Evolutionary conservation across 2,888 invertebrate species (phyloP).

Genomic region (Drosophila falleni): DNA sequence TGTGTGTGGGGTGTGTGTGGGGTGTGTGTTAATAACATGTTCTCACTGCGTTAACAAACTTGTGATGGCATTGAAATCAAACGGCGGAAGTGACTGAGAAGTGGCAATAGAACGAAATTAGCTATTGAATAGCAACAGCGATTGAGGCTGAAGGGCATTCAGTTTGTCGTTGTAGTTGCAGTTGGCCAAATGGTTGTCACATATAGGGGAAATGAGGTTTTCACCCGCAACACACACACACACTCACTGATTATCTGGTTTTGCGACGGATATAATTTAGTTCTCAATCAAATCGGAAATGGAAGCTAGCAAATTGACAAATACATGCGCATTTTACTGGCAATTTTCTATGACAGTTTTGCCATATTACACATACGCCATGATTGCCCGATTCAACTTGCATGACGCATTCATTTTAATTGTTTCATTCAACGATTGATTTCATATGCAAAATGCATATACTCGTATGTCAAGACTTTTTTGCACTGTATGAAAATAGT

Average conservation of each 20-base stretch:
- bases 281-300: slow-evolving; percentile 73
- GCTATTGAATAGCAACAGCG: slow-evolving; percentile 66
- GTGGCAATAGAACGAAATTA: slow-evolving; percentile 60
- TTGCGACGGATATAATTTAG: slow-evolving; percentile 68
- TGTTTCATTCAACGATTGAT: slow-evolving; percentile 47
- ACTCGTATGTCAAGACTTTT: slow-evolving; percentile 11
- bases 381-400: not conserved
- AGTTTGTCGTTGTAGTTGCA: not conserved
- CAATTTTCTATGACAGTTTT: slow-evolving; percentile 10
- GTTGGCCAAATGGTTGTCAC: slow-evolving; percentile 44
- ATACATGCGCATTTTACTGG: slow-evolving; percentile 18
- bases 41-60: slow-evolving; percentile 42
- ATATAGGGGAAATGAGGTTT: slow-evolving; percentile 60
- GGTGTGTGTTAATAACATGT: slow-evolving; percentile 48
- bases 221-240: slow-evolving; percentile 19
- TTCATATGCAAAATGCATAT: slow-evolving; percentile 51
- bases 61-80: slow-evolving; percentile 73
- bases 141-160: slow-evolving; percentile 29
- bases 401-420: slow-evolving; percentile 62
- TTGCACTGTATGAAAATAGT: not conserved
- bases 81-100: slow-evolving; percentile 67
- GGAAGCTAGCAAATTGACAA: slow-evolving; percentile 59
- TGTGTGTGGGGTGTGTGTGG: slow-evolving; percentile 15
- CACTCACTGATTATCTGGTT: not conserved
- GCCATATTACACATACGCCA: slow-evolving; percentile 49